phyloP scores from a whole-genome alignment of 1,140 invertebrate genomes.

The Rhopalosiphum padi region DNA sequence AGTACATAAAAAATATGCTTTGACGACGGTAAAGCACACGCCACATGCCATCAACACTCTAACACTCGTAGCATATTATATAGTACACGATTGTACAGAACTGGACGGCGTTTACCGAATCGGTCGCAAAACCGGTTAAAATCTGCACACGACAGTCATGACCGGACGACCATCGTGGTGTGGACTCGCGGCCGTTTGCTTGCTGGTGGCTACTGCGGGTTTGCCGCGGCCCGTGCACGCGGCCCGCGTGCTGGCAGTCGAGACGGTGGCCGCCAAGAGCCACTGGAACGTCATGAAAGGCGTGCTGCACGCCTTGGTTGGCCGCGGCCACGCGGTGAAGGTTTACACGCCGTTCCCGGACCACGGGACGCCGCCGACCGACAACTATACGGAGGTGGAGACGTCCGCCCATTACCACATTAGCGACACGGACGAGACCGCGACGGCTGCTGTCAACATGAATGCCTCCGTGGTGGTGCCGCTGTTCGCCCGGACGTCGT shows the following conservation, averaged over 20 bases:
- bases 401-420: background rate
- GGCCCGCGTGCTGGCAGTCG: conserved; percentile 60
- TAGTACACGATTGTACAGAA: no score
- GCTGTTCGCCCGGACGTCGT: background rate
- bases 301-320: conserved; percentile 60
- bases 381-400: conserved; percentile 28
- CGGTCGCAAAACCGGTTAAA: no score
- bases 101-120: no score
- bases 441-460: background rate
- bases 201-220: background rate
- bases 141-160: no score
- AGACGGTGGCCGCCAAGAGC: conserved; percentile 61
- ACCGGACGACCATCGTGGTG: background rate
- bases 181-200: background rate
- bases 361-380: background rate
- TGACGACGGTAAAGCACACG: no score
- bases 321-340: conserved; percentile 39
- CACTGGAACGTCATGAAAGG: conserved; percentile 63
- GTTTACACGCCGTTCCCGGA: conserved; percentile 47
- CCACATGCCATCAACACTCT: no score
- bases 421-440: no score
- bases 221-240: background rate
- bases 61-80: no score
- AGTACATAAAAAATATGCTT: no score
- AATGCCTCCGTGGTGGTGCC: background rate